Evolutionary conservation across 2,113 vertebrate genomes (phyloP).

Genomic region (Misgurnus anguillicaudatus): DNA sequence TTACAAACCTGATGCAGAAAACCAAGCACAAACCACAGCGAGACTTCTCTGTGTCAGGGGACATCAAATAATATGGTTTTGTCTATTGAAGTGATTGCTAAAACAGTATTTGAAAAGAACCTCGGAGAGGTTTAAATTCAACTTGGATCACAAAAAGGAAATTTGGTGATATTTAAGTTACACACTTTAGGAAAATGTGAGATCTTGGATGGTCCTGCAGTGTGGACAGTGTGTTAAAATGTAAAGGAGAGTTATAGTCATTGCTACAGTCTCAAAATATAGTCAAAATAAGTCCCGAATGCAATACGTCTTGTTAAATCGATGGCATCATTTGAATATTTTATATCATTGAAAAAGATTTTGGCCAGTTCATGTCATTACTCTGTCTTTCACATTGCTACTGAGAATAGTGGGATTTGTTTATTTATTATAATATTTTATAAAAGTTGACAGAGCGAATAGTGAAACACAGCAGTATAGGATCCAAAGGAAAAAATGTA

Average conservation of each 20-base stretch:
- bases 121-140: conserved; percentile 9
- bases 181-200: not conserved
- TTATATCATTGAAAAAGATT: not conserved
- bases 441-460: not conserved
- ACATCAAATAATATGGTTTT: conserved; percentile 24
- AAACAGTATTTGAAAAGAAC: conserved; percentile 7
- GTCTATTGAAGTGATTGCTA: not conserved
- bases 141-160: not conserved
- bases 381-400: not conserved
- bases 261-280: not conserved
- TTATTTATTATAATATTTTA: not conserved
- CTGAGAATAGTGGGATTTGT: not conserved
- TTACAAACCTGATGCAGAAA: conserved; percentile 65
- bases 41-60: conserved; percentile 29
- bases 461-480: not conserved
- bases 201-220: not conserved
- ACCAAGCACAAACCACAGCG: conserved; percentile 46
- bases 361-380: not conserved
- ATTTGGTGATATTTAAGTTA: too few species aligned
- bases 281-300: not conserved
- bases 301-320: conserved; percentile 6
- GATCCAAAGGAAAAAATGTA: conserved; percentile 4
- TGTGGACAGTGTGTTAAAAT: not conserved
- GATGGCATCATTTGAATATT: not conserved
- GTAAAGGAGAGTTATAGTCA: not conserved